Evolutionary conservation across 2,113 vertebrate species (phyloP).

Genomic region (Noturus placidus): DNA sequence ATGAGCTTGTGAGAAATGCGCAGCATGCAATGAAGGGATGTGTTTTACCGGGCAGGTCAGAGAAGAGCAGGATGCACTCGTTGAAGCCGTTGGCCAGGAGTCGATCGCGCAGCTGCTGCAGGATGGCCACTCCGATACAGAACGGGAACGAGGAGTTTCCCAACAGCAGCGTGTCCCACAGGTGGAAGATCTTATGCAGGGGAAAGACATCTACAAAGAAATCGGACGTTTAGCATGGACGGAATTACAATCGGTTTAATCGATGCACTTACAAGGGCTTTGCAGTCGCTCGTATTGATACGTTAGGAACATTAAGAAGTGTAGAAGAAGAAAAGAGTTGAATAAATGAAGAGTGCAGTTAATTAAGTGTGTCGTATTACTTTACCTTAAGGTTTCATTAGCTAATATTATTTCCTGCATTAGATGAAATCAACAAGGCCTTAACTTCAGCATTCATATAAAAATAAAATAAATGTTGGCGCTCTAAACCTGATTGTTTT

Average conservation of each 20-base stretch:
- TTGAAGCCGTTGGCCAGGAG: slow-evolving; percentile 97
- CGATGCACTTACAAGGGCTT: not conserved
- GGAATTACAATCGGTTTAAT: not conserved
- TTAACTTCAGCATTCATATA: not conserved
- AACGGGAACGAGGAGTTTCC: slow-evolving; percentile 97
- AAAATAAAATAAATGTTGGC: not conserved
- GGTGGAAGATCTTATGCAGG: slow-evolving; percentile 98
- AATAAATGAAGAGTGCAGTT: not conserved
- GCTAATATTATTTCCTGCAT: not conserved
- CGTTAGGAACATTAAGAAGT: not conserved
- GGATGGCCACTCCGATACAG: slow-evolving; percentile 94
- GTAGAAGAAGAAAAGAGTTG: not conserved
- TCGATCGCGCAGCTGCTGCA: slow-evolving; percentile 92
- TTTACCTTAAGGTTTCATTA: not conserved
- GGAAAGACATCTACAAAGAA: slow-evolving; percentile 89
- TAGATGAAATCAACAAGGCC: not conserved
- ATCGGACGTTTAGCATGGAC: not conserved
- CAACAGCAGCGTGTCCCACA: slow-evolving; percentile 95
- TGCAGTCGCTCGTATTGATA: not conserved
- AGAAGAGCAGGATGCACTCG: slow-evolving; percentile 98
- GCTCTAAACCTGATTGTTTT: not conserved
- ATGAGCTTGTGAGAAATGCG: not conserved
- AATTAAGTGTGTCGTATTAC: not conserved
- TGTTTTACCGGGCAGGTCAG: slow-evolving; percentile 91
- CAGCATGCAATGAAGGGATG: not conserved